Base-by-base conservation (phyloP, 2,797 vertebrate genomes). In the Manis pentadactyla region DNA sequence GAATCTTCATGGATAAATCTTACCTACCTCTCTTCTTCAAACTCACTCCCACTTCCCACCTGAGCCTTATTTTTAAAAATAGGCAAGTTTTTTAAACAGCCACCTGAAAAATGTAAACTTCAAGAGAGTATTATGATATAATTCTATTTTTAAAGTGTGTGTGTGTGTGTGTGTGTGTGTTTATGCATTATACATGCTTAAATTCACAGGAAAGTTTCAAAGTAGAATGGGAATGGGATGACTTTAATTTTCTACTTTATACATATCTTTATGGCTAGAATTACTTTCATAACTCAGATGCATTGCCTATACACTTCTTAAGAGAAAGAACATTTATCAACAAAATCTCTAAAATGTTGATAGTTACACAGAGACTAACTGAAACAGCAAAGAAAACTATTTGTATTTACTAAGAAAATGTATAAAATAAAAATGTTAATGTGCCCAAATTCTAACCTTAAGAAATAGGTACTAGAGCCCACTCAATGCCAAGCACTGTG, bases 61-160 rank as follows among this genome's bases (percentile, higher is more conserved):
- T 64, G 27, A 89, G 55, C 19, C 53, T 81, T 94, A 71, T 71
- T 93, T 94, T 57, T 8, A 89, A 97, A 93, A 88, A 87, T 9
- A 94, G 64, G 73, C 77, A 86, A 81, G 19, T 57, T 88, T 95
- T 92, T 82, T 27, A 69, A 79, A 93, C 12, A 84, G 77, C 9
- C 68, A 90, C 31, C 55, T 79, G 39, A 83, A 87, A 96, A 95
- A 93, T 73, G 61, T 61, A 78, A 95, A 96, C 69, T 96, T 90
- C 55, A 86, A 51, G 53, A 55, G 34, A 64, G 49, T 73, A 87
- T 31, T 51, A 75, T 13, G 53, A 53, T 71, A 64, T 61, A 94
- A 94, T 89, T 96, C 63, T 34, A 77, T 46, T 46, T 46, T 46
- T 46, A 46, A 46, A 46, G 42, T 46, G 10, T 46, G 42, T 46